A percentile compares a stretch with the other conserved stretches of the same genome.
phyloP scores from a whole-genome alignment of 2,888 invertebrate species.

The Himalopsyche japonica region DNA sequence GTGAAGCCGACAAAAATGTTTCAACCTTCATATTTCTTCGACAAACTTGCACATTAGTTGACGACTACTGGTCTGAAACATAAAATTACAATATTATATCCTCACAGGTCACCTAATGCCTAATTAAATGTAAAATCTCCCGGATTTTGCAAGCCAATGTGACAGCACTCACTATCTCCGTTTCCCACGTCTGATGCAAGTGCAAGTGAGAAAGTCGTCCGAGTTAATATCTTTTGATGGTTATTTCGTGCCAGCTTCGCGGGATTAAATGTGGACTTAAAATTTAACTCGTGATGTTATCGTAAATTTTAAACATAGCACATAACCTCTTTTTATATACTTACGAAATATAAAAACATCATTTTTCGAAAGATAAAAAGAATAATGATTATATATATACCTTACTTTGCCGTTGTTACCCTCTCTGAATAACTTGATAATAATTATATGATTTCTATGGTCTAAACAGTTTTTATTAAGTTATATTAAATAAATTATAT shows the following conservation, averaged over 20 bases:
- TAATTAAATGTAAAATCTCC: constrained; percentile 5
- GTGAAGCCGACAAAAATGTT: no score
- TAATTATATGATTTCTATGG: no score
- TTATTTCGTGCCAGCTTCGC: not conserved
- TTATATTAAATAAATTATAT: no score
- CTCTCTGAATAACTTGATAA: no score
- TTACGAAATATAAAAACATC: no score
- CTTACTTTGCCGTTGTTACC: no score
- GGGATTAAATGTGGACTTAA: not conserved
- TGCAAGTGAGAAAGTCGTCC: not conserved
- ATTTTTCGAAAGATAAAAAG: no score
- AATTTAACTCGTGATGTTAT: not conserved
- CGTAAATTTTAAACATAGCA: not conserved
- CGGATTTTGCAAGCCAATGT: not conserved
- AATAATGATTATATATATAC: no score
- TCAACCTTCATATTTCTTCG: no score
- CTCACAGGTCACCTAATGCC: not conserved
- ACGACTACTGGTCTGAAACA: not conserved
- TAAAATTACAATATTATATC: not conserved
- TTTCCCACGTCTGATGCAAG: not conserved
- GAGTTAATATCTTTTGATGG: not conserved
- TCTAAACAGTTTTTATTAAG: no score
- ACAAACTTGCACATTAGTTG: not conserved
- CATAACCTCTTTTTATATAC: not conserved
- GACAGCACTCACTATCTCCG: not conserved